Evolutionary conservation across 2,797 vertebrate genomes (phyloP).

Genomic region (Onychomys arenicola): DNA sequence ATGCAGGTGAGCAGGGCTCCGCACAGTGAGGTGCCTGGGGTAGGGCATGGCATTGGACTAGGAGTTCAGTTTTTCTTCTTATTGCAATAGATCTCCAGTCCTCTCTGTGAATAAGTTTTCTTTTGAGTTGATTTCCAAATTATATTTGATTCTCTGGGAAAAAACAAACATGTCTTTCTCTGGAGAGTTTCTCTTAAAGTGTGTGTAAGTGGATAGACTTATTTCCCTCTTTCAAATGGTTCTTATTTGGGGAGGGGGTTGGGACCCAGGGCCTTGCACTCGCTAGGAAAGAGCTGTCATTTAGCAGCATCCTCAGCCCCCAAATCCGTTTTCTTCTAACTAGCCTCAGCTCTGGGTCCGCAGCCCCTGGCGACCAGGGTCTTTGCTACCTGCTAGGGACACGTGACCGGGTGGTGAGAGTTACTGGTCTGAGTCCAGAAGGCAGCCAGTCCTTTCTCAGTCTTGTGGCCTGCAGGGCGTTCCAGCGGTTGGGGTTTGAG

Average conservation of each 20-base stretch:
- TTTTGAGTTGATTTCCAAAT: not conserved
- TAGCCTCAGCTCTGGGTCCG: not conserved
- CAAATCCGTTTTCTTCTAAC: not conserved
- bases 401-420: not conserved
- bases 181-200: not conserved
- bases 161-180: not conserved
- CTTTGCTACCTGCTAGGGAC: slow-evolving; percentile 26
- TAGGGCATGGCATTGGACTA: not conserved
- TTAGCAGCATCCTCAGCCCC: not conserved
- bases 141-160: not conserved
- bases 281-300: not conserved
- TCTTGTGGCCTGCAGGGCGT: not conserved
- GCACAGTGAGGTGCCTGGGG: not conserved
- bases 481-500: not conserved
- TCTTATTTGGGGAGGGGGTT: no score
- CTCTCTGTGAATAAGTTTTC: not conserved
- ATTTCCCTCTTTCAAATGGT: not conserved
- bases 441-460: not conserved
- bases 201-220: not conserved
- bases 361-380: not conserved
- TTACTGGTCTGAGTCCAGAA: not conserved
- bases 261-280: not conserved
- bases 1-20: slow-evolving; percentile 69
- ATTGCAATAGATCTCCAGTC: not conserved
- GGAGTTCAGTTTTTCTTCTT: not conserved